Evolutionary conservation across 35 echinoderm and acorn worm species (phyloP), one percentile per base, ranked within the genome.

Genomic region (Hemicentrotus pulcherrimus): DNA sequence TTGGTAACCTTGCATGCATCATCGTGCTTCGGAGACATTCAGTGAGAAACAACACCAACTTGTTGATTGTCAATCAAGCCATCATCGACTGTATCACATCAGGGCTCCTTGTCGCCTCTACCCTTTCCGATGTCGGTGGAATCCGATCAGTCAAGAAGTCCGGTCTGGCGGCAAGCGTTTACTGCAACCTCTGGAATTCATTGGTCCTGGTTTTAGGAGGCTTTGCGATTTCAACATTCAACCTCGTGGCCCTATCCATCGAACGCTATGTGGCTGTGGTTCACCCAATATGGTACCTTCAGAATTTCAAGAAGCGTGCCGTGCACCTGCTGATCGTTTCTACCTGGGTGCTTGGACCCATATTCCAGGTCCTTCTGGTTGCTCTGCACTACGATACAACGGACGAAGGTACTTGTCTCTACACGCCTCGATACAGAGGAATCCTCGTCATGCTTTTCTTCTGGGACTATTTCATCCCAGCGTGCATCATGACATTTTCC

Each of bases 261-360:
- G 97, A 98, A 88, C 32, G 97, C 16, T 98, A 97, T 46, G 61
- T 97, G 7, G 96, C 96, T 2, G 97, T 96, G 32, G 31, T 98
- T 30, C 95, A 97, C 91, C 96, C 97, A 24, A 50, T 97, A 10
- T 96, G 65, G 18, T 97, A 98, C 86, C 47, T 71, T 10, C 41
- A 47, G 32, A 65, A 96, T 47, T 98, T 97, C 86, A 92, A 70
- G 6, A 60, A 88, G 41, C 61, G 48, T 2, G 88, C 28, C 28
- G 47, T 95, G 12, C 22, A 71, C 22, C 46, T 95, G 2, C 24
- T 98, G 9, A 86, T 88, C 3, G 65, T 91, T 6, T 33, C 85
- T 18, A 85, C 95, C 2, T 98, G 97, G 97, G 2, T 97, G 3
- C 28, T 97, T 31, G 96, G 91, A 2, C 96, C 96, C 9, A 35